Conservation (phyloP, 2,888 invertebrate genomes). For the Sisyra terminalis region DNA sequence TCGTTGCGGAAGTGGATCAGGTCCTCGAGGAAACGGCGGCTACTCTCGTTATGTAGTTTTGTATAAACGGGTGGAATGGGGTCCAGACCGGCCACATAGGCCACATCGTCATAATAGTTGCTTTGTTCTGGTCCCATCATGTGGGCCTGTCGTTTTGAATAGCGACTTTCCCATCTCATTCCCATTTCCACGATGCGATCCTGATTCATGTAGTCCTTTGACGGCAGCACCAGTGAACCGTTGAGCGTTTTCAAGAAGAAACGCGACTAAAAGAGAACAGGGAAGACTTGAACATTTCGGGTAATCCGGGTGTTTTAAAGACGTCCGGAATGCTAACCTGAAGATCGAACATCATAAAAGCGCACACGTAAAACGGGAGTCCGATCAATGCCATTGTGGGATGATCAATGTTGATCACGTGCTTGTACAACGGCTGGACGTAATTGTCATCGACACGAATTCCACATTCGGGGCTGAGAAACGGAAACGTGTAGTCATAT, state of each 20-base stretch:
- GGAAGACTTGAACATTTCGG: not conserved
- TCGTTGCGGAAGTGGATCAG: conserved; percentile 44
- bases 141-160: conserved; percentile 52
- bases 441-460: conserved; percentile 59
- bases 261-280: conserved; percentile 32
- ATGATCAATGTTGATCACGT: conserved; percentile 63
- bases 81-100: conserved; percentile 36
- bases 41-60: conserved; percentile 50
- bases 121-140: conserved; percentile 44
- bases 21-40: conserved; percentile 42
- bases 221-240: conserved; percentile 42
- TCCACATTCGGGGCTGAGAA: conserved; percentile 40
- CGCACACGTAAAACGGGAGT: conserved; percentile 64
- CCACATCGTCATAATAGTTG: conserved; percentile 44
- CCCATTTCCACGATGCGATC: conserved; percentile 42
- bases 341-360: conserved; percentile 72
- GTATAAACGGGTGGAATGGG: conserved; percentile 49
- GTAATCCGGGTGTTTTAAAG: not conserved
- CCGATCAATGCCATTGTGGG: conserved; percentile 75
- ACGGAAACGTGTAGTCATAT: conserved; percentile 32
- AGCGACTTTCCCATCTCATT: conserved; percentile 37
- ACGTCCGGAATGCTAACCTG: conserved; percentile 36
- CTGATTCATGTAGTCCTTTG: conserved; percentile 40
- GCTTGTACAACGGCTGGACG: conserved; percentile 72
- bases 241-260: conserved; percentile 48